Conservation (phyloP, 1,140 invertebrate species). For the Eriocheir sinensis region DNA sequence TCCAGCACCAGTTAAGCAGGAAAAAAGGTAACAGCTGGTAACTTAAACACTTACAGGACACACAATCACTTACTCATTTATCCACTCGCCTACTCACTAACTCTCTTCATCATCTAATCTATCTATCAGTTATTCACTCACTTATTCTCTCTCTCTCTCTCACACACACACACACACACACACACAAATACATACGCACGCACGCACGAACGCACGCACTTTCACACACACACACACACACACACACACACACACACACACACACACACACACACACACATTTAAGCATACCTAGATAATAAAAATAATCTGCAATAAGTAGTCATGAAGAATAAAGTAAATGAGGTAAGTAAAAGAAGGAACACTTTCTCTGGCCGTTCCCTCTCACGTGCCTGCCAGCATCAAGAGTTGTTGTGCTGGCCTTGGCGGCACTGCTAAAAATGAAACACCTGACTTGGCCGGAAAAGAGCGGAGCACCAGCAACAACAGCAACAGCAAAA, state of each 20-base stretch:
- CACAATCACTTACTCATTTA: not conserved
- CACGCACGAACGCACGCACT: not conserved
- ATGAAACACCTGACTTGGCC: not conserved
- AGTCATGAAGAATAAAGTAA: too few species aligned
- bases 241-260: not conserved
- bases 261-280: not conserved
- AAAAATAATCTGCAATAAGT: too few species aligned
- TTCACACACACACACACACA: not conserved
- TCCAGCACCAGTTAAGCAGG: too few species aligned
- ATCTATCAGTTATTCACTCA: too few species aligned
- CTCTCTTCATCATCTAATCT: not conserved
- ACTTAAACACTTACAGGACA: not conserved
- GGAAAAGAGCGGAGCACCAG: not conserved
- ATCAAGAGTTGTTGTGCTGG: too few species aligned
- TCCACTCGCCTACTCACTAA: not conserved
- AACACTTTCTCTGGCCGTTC: too few species aligned
- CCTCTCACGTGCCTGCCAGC: not conserved
- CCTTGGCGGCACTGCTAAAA: not conserved
- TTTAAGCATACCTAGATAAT: too few species aligned
- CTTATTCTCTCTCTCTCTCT: too few species aligned
- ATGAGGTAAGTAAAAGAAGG: too few species aligned
- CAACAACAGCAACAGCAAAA: too few species aligned
- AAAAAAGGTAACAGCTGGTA: too few species aligned
- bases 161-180: slow-evolving; percentile 40
- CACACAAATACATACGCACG: slow-evolving; percentile 27